Evolutionary conservation across 2,113 vertebrate species (phyloP).

Genomic region (Gallinago media): DNA sequence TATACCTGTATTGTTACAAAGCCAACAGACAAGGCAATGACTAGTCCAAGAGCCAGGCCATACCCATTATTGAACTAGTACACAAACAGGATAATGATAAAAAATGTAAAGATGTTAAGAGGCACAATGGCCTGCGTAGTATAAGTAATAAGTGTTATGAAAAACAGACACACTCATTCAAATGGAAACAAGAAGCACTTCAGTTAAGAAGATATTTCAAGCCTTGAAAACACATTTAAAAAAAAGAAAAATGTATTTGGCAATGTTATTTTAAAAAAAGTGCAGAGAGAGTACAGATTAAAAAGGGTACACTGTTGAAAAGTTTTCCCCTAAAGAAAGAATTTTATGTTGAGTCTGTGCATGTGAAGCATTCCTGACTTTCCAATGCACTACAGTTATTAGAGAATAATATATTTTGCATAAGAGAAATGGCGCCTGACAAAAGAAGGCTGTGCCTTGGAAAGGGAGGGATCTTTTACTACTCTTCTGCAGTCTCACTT

Average conservation of each 20-base stretch:
- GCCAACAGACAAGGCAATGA: constrained; percentile 18
- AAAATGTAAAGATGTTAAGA: constrained; percentile 7
- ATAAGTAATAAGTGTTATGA: not conserved
- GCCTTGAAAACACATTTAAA: not conserved
- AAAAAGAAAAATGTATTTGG: constrained; percentile 7
- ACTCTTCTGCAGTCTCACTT: not conserved
- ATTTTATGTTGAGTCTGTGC: not conserved
- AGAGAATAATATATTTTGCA: not conserved
- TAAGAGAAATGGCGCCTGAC: not conserved
- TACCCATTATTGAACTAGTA: not conserved
- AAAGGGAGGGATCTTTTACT: not conserved
- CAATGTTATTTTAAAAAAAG: constrained; percentile 48
- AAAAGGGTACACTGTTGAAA: not conserved
- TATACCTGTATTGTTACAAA: not conserved
- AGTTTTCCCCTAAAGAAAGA: not conserved
- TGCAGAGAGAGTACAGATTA: not conserved
- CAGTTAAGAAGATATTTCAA: not conserved
- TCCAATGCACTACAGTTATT: not conserved
- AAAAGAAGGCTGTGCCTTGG: not conserved
- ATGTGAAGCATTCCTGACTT: not conserved
- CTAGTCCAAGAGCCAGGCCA: not conserved
- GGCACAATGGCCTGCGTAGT: constrained; percentile 7
- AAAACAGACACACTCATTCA: not conserved
- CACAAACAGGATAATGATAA: not conserved
- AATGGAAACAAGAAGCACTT: constrained; percentile 35